A percentile compares a stretch with the other conserved stretches of the same genome.
phyloP scores from a whole-genome alignment of 2,888 invertebrate species.

The Autographa pulchrina region DNA sequence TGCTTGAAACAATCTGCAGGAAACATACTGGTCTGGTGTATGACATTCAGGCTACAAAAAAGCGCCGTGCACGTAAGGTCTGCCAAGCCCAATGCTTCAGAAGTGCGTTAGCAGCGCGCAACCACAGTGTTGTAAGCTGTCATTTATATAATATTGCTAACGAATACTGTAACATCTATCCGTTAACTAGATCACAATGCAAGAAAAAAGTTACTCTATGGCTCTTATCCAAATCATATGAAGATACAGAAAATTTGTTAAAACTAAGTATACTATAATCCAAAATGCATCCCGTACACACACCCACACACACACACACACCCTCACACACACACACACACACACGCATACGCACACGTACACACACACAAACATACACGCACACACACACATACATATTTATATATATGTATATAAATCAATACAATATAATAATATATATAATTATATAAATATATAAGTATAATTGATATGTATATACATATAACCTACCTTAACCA shows the following conservation, averaged over 20 bases:
- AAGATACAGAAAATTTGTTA: not conserved
- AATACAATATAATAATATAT: too few relatives aligned
- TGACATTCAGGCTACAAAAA: constrained; percentile 3
- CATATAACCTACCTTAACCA: too few relatives aligned
- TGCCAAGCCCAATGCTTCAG: constrained; percentile 1
- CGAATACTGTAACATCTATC: not conserved
- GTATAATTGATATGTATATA: too few relatives aligned
- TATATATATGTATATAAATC: too few relatives aligned
- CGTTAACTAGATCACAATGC: constrained; percentile 1
- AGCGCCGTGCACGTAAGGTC: constrained; percentile 3
- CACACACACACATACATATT: not conserved
- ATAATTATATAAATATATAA: too few relatives aligned
- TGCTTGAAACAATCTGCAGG: constrained; percentile 12
- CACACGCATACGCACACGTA: not conserved
- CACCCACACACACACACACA: not conserved
- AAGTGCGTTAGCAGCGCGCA: constrained; percentile 2
- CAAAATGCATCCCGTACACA: not conserved
- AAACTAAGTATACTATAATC: not conserved
- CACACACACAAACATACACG: constrained; percentile 1
- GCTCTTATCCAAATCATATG: constrained; percentile 9
- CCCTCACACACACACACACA: not conserved
- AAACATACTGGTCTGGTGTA: constrained; percentile 3
- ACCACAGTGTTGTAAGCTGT: constrained; percentile 7
- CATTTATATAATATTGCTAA: constrained; percentile 7
- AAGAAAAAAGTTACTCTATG: constrained; percentile 6